Percentiles rank a stretch among this genome's conserved stretches.
These are phyloP conservation scores for Octodonta nipae DNA, from an alignment of 2,888 invertebrate species.

Conservation along the genomic window DNA sequence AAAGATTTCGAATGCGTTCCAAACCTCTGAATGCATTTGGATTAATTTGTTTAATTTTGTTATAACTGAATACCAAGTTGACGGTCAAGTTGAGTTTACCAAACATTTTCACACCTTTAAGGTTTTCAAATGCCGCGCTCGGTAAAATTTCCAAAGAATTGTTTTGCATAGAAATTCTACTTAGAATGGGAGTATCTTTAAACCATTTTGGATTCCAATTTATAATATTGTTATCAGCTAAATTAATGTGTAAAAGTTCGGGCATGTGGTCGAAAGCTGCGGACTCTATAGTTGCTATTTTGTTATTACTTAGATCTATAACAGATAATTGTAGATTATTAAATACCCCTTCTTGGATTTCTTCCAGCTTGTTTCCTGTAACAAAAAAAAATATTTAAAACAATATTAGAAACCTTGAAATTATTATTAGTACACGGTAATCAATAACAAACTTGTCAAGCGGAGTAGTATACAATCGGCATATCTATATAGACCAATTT, in stretches of 20 bases:
- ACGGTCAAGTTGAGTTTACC: constrained; percentile 16
- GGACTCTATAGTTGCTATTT: constrained; percentile 13
- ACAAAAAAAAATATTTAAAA: background rate
- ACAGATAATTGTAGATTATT: constrained; percentile 16
- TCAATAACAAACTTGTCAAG: no score
- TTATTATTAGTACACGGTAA: no score
- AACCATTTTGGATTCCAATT: constrained; percentile 23
- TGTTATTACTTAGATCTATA: constrained; percentile 18
- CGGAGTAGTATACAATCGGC: no score
- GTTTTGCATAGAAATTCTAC: constrained; percentile 21
- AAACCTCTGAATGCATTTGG: constrained; percentile 19
- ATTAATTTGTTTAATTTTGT: constrained; percentile 19
- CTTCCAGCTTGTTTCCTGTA: constrained; percentile 16
- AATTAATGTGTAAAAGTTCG: constrained; percentile 17
- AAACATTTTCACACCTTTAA: constrained; percentile 17
- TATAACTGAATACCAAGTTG: constrained; percentile 22
- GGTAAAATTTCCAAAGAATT: constrained; percentile 20
- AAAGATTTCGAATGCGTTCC: constrained; percentile 20
- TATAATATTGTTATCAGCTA: constrained; percentile 19
- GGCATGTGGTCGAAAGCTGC: constrained; percentile 19
- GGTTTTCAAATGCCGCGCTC: constrained; percentile 18
- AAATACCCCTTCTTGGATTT: constrained; percentile 19
- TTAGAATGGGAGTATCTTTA: constrained; percentile 18
- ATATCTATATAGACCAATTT: no score
- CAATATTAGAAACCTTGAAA: no score